phyloP scores from a whole-genome alignment of 2,888 invertebrate species.

The Chrysolina americana region DNA sequence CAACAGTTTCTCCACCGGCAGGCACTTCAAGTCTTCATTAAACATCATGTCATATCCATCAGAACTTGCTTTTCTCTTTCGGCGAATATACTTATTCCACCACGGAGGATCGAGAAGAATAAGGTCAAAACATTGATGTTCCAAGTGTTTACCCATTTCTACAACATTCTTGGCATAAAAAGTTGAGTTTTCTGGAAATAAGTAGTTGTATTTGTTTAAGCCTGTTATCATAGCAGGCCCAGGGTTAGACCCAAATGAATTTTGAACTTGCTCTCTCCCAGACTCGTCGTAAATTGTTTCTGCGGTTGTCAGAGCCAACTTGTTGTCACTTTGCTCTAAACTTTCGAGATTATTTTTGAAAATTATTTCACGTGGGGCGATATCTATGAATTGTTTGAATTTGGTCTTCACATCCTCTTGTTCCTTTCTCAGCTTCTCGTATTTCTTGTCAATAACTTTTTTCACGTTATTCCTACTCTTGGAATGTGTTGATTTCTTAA shows the following conservation, averaged over 20 bases:
- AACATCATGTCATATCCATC: conserved; percentile 84
- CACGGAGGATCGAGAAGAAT: conserved; percentile 96
- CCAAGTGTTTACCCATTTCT: conserved; percentile 71
- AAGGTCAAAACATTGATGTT: conserved; percentile 78
- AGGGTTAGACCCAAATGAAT: conserved; percentile 72
- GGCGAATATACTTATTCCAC: conserved; percentile 94
- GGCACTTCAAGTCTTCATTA: conserved; percentile 79
- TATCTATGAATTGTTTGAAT: conserved; percentile 33
- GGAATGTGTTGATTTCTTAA: conserved; percentile 27
- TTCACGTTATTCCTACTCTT: conserved; percentile 38
- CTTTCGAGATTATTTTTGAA: conserved; percentile 15
- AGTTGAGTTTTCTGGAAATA: conserved; percentile 78
- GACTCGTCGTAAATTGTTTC: conserved; percentile 52
- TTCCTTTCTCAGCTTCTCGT: conserved; percentile 49
- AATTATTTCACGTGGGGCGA: neutral
- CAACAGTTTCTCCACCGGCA: conserved; percentile 80
- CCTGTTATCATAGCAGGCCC: conserved; percentile 71
- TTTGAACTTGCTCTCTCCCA: conserved; percentile 45
- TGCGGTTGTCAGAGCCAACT: conserved; percentile 54
- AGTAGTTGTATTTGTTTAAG: conserved; percentile 71
- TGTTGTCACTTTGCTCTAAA: conserved; percentile 32
- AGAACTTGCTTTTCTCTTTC: conserved; percentile 77
- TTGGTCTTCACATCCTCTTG: conserved; percentile 17
- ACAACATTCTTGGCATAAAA: conserved; percentile 80
- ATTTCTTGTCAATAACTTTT: conserved; percentile 35